Conservation (phyloP, 2,888 invertebrate species). For the Plebejus argus region DNA sequence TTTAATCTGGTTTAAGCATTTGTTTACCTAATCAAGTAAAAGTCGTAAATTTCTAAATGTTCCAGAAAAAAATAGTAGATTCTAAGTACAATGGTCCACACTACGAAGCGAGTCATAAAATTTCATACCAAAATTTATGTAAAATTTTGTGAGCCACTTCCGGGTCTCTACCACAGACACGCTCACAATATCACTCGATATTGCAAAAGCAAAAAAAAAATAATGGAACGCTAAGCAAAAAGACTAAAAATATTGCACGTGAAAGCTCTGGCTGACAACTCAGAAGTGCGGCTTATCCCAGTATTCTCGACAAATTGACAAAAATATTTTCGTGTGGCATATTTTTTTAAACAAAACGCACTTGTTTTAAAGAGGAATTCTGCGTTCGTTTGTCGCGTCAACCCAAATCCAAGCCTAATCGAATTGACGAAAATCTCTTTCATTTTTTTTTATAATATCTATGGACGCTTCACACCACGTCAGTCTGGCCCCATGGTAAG, state of each 20-base stretch:
- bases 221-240: background rate
- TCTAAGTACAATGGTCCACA: background rate
- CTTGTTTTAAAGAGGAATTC: background rate
- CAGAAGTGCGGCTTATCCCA: conserved; percentile 23
- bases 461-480: too few species aligned
- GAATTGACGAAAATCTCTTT: background rate
- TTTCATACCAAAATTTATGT: background rate
- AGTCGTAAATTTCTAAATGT: background rate
- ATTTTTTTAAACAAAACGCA: conserved; percentile 9
- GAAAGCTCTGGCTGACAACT: conserved; percentile 20
- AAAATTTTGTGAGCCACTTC: too few species aligned
- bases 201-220: background rate
- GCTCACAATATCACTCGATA: background rate
- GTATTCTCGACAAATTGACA: conserved; percentile 24
- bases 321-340: conserved; percentile 11
- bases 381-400: conserved; percentile 7
- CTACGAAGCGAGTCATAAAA: background rate
- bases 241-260: conserved; percentile 16
- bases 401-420: background rate
- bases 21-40: background rate
- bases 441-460: too few species aligned
- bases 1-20: background rate
- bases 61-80: background rate
- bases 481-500: too few species aligned
- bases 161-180: background rate